Conservation (phyloP, 2,113 vertebrate species). For the Nothobranchius furzeri region DNA sequence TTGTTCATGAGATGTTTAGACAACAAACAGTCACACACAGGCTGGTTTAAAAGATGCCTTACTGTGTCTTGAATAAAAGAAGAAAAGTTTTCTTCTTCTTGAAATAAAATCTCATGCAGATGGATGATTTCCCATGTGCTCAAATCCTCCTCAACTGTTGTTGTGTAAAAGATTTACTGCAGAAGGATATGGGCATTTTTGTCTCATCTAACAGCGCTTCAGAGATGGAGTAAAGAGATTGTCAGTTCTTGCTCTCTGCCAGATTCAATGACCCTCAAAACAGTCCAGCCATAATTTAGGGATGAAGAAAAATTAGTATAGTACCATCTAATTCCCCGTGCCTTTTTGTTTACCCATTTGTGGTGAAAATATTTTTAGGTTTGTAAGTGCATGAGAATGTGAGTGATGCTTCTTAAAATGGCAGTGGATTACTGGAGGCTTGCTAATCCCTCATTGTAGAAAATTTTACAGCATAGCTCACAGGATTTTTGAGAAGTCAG, state of each 20-base stretch:
- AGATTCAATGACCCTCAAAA: constrained; percentile 48
- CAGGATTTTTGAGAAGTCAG: no score
- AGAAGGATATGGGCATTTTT: constrained; percentile 56
- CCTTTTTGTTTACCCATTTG: constrained; percentile 52
- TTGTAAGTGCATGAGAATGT: constrained; percentile 32
- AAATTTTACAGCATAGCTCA: constrained; percentile 13
- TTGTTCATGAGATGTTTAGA: no score
- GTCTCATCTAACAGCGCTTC: constrained; percentile 45
- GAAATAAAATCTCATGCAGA: constrained; percentile 63
- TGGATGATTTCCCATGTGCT: constrained; percentile 53
- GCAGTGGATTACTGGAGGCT: constrained; percentile 71
- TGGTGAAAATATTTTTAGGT: constrained; percentile 73
- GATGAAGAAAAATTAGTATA: constrained; percentile 24
- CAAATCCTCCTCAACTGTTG: constrained; percentile 54
- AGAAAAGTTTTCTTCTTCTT: constrained; percentile 37
- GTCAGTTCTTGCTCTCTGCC: constrained; percentile 52
- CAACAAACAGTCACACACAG: no score
- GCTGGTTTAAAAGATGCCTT: constrained; percentile 42
- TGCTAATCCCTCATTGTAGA: constrained; percentile 52
- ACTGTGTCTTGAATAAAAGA: constrained; percentile 37
- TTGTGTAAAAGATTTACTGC: constrained; percentile 70
- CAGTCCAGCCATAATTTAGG: constrained; percentile 62
- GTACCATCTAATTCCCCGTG: not conserved
- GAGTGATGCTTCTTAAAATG: constrained; percentile 36
- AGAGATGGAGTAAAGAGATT: constrained; percentile 68